A percentile compares a stretch with the other conserved stretches of the same genome.
phyloP scores from a whole-genome alignment of 2,113 vertebrate species.

The Muscicapa adusta region DNA sequence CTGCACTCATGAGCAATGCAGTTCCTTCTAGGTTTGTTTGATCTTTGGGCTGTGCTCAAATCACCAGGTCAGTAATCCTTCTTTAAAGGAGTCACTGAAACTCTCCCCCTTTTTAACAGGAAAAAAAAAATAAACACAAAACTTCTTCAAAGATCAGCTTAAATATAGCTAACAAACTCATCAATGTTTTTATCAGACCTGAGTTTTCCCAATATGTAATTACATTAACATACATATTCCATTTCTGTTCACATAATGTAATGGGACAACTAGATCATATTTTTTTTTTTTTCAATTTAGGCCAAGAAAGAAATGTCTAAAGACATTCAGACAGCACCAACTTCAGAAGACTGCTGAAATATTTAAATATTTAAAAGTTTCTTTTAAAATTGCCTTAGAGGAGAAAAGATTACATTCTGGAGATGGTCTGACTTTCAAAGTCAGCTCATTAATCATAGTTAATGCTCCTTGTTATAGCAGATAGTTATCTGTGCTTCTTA shows the following conservation, averaged over 20 bases:
- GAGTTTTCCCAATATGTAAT: not conserved
- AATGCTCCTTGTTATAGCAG: conserved; percentile 57
- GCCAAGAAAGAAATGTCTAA: not conserved
- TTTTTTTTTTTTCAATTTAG: not conserved
- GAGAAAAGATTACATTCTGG: conserved; percentile 15
- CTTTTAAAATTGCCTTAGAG: conserved; percentile 34
- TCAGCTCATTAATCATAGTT: conserved; percentile 60
- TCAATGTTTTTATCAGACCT: not conserved
- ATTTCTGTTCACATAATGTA: not conserved
- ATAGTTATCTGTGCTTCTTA: conserved; percentile 34
- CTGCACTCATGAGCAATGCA: not conserved
- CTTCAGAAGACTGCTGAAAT: not conserved
- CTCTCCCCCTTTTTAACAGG: not conserved
- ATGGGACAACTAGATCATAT: not conserved
- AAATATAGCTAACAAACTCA: not conserved
- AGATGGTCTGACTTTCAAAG: conserved; percentile 57
- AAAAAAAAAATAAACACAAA: not conserved
- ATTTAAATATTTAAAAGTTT: conserved; percentile 38
- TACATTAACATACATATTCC: not conserved
- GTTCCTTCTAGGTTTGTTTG: not conserved
- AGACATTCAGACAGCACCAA: not conserved
- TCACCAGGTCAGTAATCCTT: not conserved
- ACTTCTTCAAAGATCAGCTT: not conserved
- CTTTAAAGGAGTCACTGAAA: not conserved
- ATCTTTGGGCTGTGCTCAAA: not conserved